Conservation (phyloP, 2,113 vertebrate genomes). For the Micronycteris hirsuta region DNA sequence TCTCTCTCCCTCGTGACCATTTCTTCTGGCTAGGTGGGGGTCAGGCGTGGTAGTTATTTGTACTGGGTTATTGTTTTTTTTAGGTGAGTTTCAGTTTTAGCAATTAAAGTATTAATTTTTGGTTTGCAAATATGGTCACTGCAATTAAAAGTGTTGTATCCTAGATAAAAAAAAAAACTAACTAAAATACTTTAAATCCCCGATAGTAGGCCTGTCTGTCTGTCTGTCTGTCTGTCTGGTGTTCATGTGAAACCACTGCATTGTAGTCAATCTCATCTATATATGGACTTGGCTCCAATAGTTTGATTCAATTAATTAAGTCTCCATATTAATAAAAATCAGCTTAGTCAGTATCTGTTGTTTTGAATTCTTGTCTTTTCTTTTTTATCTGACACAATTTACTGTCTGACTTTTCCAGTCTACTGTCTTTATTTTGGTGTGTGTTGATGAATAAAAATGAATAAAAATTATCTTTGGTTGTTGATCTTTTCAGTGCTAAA, state of each 20-base stretch:
- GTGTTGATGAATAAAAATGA: not conserved
- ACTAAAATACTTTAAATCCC: not conserved
- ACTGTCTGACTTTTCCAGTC: not conserved
- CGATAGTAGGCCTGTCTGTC: not conserved
- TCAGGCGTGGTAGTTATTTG: not conserved
- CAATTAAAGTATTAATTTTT: constrained; percentile 9
- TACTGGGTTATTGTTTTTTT: not conserved
- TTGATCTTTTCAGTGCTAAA: constrained; percentile 10
- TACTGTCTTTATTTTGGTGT: not conserved
- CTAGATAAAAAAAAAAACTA: not conserved
- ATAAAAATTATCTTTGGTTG: constrained; percentile 18
- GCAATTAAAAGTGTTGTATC: not conserved
- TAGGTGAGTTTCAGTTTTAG: not conserved
- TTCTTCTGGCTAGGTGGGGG: not conserved
- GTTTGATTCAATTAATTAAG: not conserved
- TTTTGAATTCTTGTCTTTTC: not conserved
- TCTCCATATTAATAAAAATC: not conserved
- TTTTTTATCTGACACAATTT: not conserved
- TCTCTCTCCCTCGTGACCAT: not conserved
- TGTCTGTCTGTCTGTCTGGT: not conserved
- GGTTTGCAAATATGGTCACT: not conserved
- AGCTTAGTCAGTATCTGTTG: not conserved
- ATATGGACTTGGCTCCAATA: not conserved
- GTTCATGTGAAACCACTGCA: not conserved
- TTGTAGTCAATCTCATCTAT: not conserved